phyloP scores from a whole-genome alignment of 2,113 vertebrate species.

The Gymnorhina tibicen region DNA sequence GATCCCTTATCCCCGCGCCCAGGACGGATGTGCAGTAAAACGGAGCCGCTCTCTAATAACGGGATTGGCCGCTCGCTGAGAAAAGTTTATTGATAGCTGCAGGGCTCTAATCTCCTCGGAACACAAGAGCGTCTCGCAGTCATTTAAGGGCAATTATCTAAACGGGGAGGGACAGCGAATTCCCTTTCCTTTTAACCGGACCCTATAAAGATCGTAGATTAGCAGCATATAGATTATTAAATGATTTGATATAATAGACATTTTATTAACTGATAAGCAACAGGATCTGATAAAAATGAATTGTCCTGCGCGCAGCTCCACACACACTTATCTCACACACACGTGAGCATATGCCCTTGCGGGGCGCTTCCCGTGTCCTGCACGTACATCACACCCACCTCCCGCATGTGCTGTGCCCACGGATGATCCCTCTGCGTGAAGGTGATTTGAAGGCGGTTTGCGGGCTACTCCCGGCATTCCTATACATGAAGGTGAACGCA shows the following conservation, averaged over 20 bases:
- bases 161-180: conserved; percentile 73
- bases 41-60: conserved; percentile 54
- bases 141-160: conserved; percentile 87
- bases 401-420: rapidly evolving
- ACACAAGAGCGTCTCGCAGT: conserved; percentile 80
- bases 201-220: conserved; percentile 81
- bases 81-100: conserved; percentile 82
- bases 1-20: conserved; percentile 45
- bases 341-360: not conserved
- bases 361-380: not conserved
- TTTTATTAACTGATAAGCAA: conserved; percentile 68
- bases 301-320: not conserved
- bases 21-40: conserved; percentile 66
- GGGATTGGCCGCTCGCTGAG: conserved; percentile 74
- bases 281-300: not conserved
- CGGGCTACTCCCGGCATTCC: not conserved
- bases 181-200: conserved; percentile 78
- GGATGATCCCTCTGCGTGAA: rapidly evolving
- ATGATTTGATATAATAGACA: conserved; percentile 54
- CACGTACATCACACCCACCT: rapidly evolving
- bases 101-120: conserved; percentile 87
- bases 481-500: rapidly evolving
- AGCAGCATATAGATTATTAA: conserved; percentile 67
- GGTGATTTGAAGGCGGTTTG: not conserved
- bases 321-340: not conserved